Evolutionary conservation across 2,797 vertebrate genomes (phyloP).

Genomic region (Strix occidentalis): DNA sequence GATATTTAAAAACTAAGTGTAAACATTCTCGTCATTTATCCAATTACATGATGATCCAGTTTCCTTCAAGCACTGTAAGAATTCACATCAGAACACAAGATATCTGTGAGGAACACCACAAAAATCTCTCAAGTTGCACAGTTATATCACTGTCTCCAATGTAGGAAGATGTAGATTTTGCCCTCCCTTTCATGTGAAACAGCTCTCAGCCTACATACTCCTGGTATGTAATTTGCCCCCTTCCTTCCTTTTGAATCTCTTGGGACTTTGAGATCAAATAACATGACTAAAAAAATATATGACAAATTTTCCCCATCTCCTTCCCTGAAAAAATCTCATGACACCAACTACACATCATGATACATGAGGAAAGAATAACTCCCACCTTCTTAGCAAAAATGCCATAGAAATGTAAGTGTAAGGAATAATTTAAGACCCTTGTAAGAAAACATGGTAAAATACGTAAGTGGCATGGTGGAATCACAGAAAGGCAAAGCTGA

Average conservation of each 20-base stretch:
- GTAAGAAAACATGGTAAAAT: not conserved
- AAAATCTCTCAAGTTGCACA: not conserved
- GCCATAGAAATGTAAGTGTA: not conserved
- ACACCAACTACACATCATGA: not conserved
- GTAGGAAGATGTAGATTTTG: not conserved
- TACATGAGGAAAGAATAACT: not conserved
- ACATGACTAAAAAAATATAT: not conserved
- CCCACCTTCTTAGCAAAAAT: not conserved
- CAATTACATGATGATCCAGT: not conserved
- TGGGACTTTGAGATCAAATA: not conserved
- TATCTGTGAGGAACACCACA: not conserved
- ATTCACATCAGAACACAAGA: not conserved
- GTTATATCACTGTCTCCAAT: accelerated
- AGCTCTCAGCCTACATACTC: not conserved
- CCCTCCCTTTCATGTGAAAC: not conserved
- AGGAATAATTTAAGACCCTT: not conserved
- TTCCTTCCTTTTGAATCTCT: not conserved
- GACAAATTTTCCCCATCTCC: not conserved
- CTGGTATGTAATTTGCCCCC: too few relatives aligned
- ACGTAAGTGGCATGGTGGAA: not conserved
- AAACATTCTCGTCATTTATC: not conserved
- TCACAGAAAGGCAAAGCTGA: not conserved
- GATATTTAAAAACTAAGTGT: not conserved
- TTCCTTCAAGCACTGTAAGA: not conserved
- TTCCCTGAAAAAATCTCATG: not conserved